phyloP scores from a whole-genome alignment of 1,140 invertebrate species.

The Bombus difficillimus region DNA sequence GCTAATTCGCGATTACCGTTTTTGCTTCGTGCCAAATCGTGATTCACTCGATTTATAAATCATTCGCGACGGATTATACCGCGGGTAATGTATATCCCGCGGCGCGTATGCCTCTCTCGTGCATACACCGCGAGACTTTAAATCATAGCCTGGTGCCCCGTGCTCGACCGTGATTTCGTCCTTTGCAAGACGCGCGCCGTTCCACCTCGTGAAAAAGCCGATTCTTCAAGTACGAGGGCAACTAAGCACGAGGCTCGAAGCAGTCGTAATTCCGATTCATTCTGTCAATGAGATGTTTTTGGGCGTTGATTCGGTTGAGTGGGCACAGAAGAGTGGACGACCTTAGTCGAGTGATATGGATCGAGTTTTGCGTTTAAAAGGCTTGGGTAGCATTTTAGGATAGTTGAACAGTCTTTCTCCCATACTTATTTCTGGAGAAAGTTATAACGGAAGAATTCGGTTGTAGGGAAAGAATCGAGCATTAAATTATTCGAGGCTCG shows the following conservation, averaged over 20 bases:
- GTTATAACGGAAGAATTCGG: neutral
- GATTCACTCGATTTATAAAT: slow-evolving; percentile 54
- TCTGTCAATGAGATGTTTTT: neutral
- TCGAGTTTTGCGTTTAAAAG: too few species aligned
- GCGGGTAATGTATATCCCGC: slow-evolving; percentile 41
- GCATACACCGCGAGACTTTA: slow-evolving; percentile 16
- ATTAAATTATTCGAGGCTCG: neutral
- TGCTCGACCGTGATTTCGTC: slow-evolving; percentile 23
- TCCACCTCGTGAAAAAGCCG: neutral
- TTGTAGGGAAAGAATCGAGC: neutral
- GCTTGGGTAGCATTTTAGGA: too few species aligned
- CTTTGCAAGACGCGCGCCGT: neutral
- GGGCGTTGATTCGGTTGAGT: neutral
- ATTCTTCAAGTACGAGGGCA: neutral
- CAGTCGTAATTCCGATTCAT: neutral
- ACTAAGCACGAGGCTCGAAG: neutral
- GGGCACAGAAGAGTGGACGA: too few species aligned
- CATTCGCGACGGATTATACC: slow-evolving; percentile 45
- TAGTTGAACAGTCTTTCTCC: neutral
- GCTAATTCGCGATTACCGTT: slow-evolving; percentile 53
- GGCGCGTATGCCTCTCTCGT: slow-evolving; percentile 16
- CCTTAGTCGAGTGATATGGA: too few species aligned
- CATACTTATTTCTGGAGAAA: neutral
- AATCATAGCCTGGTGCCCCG: slow-evolving; percentile 11
- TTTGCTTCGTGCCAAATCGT: slow-evolving; percentile 43